Evolutionary conservation across 2,113 vertebrate species (phyloP).

Genomic region (Xenus cinereus): DNA sequence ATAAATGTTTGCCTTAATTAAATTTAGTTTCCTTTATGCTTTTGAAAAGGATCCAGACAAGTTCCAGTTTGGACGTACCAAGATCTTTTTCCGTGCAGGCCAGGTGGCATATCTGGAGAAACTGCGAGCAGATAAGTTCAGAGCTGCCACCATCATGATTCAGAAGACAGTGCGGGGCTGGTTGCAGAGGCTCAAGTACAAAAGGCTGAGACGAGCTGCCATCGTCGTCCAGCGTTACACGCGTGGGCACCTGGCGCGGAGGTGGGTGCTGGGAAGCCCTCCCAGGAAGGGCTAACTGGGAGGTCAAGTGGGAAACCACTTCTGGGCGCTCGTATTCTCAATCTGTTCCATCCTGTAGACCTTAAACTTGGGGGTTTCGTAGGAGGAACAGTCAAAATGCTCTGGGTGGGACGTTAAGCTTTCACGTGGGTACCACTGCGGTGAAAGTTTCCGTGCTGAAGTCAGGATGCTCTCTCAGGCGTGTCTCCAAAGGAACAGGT

Average conservation of each 20-base stretch:
- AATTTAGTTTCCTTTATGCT: conserved; percentile 20
- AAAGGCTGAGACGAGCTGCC: conserved; percentile 73
- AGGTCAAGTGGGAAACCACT: rapidly evolving
- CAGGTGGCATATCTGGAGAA: conserved; percentile 98
- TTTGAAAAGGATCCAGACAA: conserved; percentile 88
- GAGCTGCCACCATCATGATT: conserved; percentile 90
- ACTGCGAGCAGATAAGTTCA: conserved; percentile 88
- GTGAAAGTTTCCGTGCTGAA: background rate
- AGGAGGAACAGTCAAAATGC: rapidly evolving
- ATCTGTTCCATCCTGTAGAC: rapidly evolving
- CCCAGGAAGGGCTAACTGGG: background rate
- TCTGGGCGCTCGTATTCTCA: background rate
- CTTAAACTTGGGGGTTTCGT: rapidly evolving
- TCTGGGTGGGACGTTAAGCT: background rate
- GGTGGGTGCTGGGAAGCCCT: conserved; percentile 68
- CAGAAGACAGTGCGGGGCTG: conserved; percentile 95
- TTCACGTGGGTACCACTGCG: rapidly evolving
- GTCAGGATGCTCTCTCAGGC: too few species aligned
- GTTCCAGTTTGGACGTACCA: conserved; percentile 94
- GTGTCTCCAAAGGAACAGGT: too few species aligned
- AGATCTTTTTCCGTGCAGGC: conserved; percentile 98
- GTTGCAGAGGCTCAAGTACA: conserved; percentile 85
- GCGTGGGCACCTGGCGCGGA: conserved; percentile 86
- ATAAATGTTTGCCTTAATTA: background rate
- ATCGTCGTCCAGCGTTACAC: conserved; percentile 81